Conservation (phyloP, 2,888 invertebrate genomes). For the Bursaphelenchus okinawaensis region DNA sequence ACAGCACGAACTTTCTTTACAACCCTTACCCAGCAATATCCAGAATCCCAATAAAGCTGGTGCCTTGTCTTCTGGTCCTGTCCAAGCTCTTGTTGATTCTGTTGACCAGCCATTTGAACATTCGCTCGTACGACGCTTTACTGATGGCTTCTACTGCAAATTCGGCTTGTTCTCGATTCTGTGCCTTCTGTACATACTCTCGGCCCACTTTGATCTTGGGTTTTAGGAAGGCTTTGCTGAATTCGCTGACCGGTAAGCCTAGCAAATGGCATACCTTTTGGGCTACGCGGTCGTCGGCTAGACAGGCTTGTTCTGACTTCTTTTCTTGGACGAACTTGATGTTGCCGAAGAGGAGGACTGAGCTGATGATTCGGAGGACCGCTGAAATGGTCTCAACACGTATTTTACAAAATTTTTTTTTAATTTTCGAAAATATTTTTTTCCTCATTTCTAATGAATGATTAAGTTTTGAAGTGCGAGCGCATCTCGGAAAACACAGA, state of each 20-base stretch:
- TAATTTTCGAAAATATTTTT: too few relatives aligned
- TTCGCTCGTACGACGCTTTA: slow-evolving; percentile 94
- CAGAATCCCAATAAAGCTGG: slow-evolving; percentile 96
- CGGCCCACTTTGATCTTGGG: slow-evolving; percentile 93
- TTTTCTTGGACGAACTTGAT: slow-evolving; percentile 98
- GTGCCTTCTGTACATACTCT: slow-evolving; percentile 95
- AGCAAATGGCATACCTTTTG: slow-evolving; percentile 96
- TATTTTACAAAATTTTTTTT: too few relatives aligned
- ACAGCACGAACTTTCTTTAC: not conserved
- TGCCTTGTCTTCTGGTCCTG: slow-evolving; percentile 93
- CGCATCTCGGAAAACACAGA: too few relatives aligned
- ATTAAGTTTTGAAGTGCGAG: too few relatives aligned
- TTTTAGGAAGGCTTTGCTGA: slow-evolving; percentile 94
- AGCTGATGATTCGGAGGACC: slow-evolving; percentile 89
- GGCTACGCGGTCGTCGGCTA: slow-evolving; percentile 90
- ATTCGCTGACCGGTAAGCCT: slow-evolving; percentile 84
- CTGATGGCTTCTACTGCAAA: slow-evolving; percentile 98
- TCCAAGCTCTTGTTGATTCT: slow-evolving; percentile 90
- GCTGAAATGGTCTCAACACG: too few relatives aligned
- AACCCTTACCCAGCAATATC: slow-evolving; percentile 81
- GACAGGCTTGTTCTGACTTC: slow-evolving; percentile 93
- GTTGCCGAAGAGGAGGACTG: slow-evolving; percentile 91
- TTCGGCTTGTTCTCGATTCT: slow-evolving; percentile 97
- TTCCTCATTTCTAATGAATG: too few relatives aligned
- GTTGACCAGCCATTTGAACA: slow-evolving; percentile 98